Evolutionary conservation across 64 coral and sea anemone genomes (phyloP).

Genomic region (Montipora foliosa): DNA sequence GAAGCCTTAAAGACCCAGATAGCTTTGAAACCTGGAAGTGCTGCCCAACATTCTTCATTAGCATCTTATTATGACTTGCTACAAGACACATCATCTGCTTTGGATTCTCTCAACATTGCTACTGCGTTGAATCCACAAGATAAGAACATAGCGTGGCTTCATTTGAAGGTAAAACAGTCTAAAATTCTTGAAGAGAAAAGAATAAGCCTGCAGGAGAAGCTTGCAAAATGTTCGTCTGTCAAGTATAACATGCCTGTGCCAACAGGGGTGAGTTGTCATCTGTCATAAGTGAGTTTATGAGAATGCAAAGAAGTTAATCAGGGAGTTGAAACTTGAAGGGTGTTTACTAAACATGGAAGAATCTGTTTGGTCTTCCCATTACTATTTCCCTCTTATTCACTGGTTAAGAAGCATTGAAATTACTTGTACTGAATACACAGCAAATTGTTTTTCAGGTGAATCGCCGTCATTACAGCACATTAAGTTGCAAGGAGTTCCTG

Average conservation of each 20-base stretch:
- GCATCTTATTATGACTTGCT: conserved; percentile 59
- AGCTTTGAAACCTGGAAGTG: conserved; percentile 35
- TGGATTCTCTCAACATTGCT: conserved; percentile 42
- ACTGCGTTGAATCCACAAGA: conserved; percentile 36
- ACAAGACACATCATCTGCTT: conserved; percentile 30
- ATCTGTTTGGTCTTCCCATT: not conserved
- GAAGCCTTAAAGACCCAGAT: not conserved
- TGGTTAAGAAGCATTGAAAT: not conserved
- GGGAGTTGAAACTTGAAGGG: not conserved
- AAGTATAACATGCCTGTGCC: conserved; percentile 41
- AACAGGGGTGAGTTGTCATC: conserved; percentile 19
- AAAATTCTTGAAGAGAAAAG: conserved; percentile 58
- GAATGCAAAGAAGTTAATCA: no score
- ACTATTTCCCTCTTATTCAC: not conserved
- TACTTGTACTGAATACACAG: not conserved
- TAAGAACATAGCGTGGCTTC: conserved; percentile 56
- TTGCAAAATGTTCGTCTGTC: not conserved
- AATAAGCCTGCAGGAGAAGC: not conserved
- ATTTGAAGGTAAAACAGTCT: conserved; percentile 44
- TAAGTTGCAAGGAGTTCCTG: conserved; percentile 54
- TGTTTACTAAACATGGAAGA: not conserved
- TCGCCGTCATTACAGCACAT: conserved; percentile 4
- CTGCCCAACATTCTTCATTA: conserved; percentile 27
- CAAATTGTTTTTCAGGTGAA: conserved; percentile 47
- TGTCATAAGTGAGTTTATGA: no score